A percentile compares a stretch with the other conserved stretches of the same genome.
Conservation (phyloP, 2,113 vertebrate genomes). For the Gnathonemus echidnorhynchus region DNA sequence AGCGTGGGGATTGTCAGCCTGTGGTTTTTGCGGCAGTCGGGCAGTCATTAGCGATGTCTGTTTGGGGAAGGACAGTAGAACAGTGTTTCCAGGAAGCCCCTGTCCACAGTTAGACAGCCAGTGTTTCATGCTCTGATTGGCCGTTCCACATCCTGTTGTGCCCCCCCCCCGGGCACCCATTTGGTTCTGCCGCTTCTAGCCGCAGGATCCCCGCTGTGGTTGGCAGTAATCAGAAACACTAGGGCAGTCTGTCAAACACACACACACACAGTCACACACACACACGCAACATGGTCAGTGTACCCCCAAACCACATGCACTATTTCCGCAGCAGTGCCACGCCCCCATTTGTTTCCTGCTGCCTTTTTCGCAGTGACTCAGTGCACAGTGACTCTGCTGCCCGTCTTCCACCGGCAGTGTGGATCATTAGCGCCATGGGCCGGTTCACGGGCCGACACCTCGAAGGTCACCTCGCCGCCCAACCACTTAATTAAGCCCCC, state of each 20-base stretch:
- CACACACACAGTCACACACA: background rate
- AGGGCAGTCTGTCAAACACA: background rate
- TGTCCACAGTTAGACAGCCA: background rate
- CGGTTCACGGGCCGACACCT: background rate
- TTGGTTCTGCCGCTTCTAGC: background rate
- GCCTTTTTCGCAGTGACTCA: background rate
- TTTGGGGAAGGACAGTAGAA: background rate
- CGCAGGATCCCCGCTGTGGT: background rate
- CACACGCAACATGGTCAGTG: background rate
- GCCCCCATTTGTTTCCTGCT: background rate
- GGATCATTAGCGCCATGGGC: background rate
- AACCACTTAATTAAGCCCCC: background rate
- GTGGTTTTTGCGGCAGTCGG: background rate
- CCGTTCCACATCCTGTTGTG: background rate
- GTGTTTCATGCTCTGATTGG: background rate
- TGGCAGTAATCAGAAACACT: background rate
- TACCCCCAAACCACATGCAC: background rate
- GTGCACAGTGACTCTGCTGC: background rate
- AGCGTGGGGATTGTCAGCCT: background rate
- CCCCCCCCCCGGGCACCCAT: background rate
- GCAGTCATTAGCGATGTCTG: background rate
- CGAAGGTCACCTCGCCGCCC: background rate
- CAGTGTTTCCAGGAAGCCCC: background rate
- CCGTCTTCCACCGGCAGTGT: background rate
- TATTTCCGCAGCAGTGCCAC: background rate